These are phyloP conservation scores for Gandaritis pyraliata DNA, from an alignment of 2,888 invertebrate genomes.

Conservation along the genomic window DNA sequence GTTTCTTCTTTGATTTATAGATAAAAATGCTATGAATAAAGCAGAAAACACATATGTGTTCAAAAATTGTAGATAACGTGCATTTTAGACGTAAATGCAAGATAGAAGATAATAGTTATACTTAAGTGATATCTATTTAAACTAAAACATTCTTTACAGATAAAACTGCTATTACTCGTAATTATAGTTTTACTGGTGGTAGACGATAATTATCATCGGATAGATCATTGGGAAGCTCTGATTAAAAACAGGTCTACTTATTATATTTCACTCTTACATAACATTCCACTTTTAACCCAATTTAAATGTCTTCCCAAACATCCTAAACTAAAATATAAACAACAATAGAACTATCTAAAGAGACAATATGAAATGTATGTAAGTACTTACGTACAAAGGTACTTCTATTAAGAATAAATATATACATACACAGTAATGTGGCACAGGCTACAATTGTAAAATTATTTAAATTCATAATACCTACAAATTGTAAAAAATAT, in stretches of 20 bases:
- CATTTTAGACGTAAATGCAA: neutral
- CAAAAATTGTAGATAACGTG: neutral
- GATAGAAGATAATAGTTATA: neutral
- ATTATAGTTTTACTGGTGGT: constrained; percentile 53
- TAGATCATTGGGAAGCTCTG: constrained; percentile 76
- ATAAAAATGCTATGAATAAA: too few relatives aligned
- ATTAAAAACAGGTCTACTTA: constrained; percentile 65
- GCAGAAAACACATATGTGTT: neutral
- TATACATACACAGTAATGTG: constrained; percentile 75
- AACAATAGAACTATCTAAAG: constrained; percentile 75
- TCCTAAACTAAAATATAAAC: constrained; percentile 51
- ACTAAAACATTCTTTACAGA: constrained; percentile 10
- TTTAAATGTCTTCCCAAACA: constrained; percentile 60
- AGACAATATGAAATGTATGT: constrained; percentile 47
- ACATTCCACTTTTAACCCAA: constrained; percentile 55
- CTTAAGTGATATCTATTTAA: neutral
- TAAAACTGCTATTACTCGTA: constrained; percentile 3
- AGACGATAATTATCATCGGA: constrained; percentile 66
- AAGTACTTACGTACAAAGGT: constrained; percentile 54
- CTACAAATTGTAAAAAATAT: constrained; percentile 34
- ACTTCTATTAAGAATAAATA: constrained; percentile 49
- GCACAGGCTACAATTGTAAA: constrained; percentile 74
- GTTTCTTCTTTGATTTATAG: too few relatives aligned
- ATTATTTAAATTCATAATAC: constrained; percentile 28
- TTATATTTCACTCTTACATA: constrained; percentile 59